phyloP scores from a whole-genome alignment of 2,113 vertebrate species.

The Vulpes ferrilata region DNA sequence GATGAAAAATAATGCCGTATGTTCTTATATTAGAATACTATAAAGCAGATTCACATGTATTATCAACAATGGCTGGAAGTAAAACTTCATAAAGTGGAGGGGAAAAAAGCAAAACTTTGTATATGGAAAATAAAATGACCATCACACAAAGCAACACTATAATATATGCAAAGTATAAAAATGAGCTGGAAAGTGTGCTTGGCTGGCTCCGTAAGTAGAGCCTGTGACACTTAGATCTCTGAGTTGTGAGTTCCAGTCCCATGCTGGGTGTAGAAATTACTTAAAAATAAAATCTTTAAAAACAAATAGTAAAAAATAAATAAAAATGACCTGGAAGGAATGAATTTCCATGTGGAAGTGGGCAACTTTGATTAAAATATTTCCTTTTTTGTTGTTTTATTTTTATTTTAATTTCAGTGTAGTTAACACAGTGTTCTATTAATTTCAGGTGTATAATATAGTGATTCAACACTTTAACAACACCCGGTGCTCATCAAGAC shows the following conservation, averaged over 20 bases:
- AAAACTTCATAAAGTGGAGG: not conserved
- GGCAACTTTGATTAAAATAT: slow-evolving; percentile 14
- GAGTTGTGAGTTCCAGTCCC: not conserved
- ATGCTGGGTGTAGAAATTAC: not conserved
- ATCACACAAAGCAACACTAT: not conserved
- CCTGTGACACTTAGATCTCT: not conserved
- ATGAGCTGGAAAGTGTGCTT: not conserved
- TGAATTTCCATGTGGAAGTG: not conserved
- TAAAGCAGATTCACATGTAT: not conserved
- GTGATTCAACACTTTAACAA: not conserved
- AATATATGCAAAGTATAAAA: not conserved
- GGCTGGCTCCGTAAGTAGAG: not conserved
- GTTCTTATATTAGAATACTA: not conserved
- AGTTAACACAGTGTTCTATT: not conserved
- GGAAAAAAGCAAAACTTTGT: not conserved
- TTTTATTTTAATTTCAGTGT: not conserved
- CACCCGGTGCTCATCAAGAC: not conserved
- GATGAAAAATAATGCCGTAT: not conserved
- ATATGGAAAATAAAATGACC: not conserved
- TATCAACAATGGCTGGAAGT: not conserved
- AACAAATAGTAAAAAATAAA: not conserved
- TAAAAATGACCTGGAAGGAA: slow-evolving; percentile 20
- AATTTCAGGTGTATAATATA: not conserved
- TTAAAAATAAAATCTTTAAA: not conserved
- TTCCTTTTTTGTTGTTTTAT: not conserved